Evolutionary conservation across 1,140 invertebrate species (phyloP), one percentile per base, ranked within the genome.

Genomic region (Batillaria attramentaria): DNA sequence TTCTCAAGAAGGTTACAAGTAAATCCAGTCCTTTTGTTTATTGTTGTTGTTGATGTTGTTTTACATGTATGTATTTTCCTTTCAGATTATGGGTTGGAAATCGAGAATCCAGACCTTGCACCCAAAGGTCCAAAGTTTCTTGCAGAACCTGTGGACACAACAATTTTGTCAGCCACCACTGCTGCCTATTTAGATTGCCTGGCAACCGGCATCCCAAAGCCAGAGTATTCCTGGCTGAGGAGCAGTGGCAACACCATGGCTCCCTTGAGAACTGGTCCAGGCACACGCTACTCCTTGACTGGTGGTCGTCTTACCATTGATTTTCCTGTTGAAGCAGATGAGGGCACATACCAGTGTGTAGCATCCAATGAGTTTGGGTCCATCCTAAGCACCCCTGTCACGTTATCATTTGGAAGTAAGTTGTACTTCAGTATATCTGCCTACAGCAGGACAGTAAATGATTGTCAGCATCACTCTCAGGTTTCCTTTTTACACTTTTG

Each of bases 391-490:
- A 37, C 42, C n/a, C 66, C 79, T 13, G 81, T 79, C 0, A 66
- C 78, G 6, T 72, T 87, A 18, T 82, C 83, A 8, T 86, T 87
- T 85, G 86, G 84, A 70, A 69, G 84, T 86, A 82, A 79, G 83
- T 70, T 16, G 20, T 66, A 18, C n/a, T 28, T 0, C 57, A 62
- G 13, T 62, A 2, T n/a, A n/a, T n/a, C n/a, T n/a, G n/a, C n/a
- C n/a, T n/a, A n/a, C n/a, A n/a, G n/a, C n/a, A n/a, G n/a, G n/a
- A n/a, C n/a, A n/a, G n/a, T n/a, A n/a, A n/a, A n/a, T 66, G 62
- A 8, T 66, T 66, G 20, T 24, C 41, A 70, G 68, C 68, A 31
- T n/a, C n/a, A n/a, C n/a, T n/a, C n/a, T n/a, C n/a, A n/a, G n/a
- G n/a, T n/a, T n/a, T n/a, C n/a, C n/a, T n/a, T n/a, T n/a, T n/a